Base-by-base conservation (phyloP, 2,888 invertebrate species). In the Dyspetes luteomarginatus region DNA sequence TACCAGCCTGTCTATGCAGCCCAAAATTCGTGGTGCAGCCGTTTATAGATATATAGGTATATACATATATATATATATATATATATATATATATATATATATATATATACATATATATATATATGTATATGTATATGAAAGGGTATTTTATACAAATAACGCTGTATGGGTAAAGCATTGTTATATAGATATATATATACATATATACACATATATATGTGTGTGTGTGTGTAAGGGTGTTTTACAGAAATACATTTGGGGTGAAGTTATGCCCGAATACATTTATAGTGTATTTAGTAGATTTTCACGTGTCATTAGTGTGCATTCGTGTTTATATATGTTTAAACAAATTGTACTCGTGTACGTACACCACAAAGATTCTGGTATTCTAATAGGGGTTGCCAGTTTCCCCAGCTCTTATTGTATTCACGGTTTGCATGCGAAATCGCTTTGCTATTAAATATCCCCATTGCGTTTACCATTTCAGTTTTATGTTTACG, bases 391-490 rank as follows among this genome's bases (percentile, higher is more conserved):
- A 72, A 68, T 30, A 17, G 52, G 43, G 43, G 67, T 48, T 55
- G 55, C 26, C 74, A 64, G 65, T 73, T 77, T 62, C 7, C 22
- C 60, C 67, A 72, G 43, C 55, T 69, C 83, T 83, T 81, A 79
- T 81, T 84, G 81, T 84, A 62, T 75, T 69, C 76, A 56, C 75
- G 65, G 74, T 69, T 56, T 78, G 79, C 81, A 76, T 73, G 74
- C 83, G 83, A 84, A 86, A 86, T 81, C 76, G 84, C 83, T 78
- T 69, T 78, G 85, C 86, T 89, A 88, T 90, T 89, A 88, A 89
- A 88, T 88, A 86, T 88, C 86, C 86, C 86, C 83, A 84, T 86
- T 85, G 86, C 89, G 87, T 89, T 89, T 88, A 88, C 89, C 89
- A 87, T 89, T 87, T 87, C 85, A 85, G 88, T 86, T 89, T 90